Percentiles rank a stretch among this genome's conserved stretches.
phyloP scores from a whole-genome alignment of 2,113 vertebrate species.

The Clarias batrachus region DNA sequence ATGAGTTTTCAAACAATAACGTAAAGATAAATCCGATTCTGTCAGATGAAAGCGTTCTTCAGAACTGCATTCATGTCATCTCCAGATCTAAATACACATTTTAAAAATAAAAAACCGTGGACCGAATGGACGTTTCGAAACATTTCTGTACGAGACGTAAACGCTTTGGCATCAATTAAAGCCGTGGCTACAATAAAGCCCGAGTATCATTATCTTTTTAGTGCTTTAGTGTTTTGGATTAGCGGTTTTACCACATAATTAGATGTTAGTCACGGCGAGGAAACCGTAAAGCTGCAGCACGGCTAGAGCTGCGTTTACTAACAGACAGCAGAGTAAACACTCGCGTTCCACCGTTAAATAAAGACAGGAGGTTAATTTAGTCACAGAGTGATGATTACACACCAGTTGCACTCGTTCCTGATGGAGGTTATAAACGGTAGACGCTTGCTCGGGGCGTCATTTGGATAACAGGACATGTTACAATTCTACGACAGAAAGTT shows the following conservation, averaged over 20 bases:
- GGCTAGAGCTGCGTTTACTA: neutral
- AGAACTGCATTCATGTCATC: neutral
- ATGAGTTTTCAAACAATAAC: neutral
- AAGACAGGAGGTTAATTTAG: neutral
- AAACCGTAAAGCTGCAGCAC: neutral
- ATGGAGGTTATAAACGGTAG: neutral
- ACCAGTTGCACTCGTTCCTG: no score
- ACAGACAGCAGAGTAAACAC: neutral
- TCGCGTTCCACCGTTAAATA: conserved; percentile 8
- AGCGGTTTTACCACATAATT: conserved; percentile 24
- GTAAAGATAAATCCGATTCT: neutral
- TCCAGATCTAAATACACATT: neutral
- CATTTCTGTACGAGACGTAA: neutral
- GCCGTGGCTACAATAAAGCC: conserved; percentile 7
- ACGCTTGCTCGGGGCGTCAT: neutral
- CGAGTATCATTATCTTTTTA: conserved; percentile 17
- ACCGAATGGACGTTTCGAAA: neutral
- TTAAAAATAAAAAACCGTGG: neutral
- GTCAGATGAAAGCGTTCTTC: neutral
- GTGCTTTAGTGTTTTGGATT: conserved; percentile 22
- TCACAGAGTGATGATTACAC: neutral
- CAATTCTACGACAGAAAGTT: neutral
- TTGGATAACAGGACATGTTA: neutral
- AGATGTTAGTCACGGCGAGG: conserved; percentile 13
- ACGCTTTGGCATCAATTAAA: neutral